These are phyloP conservation scores for Gavia stellata DNA, from an alignment of 2,113 vertebrate species.

Conservation along the genomic window DNA sequence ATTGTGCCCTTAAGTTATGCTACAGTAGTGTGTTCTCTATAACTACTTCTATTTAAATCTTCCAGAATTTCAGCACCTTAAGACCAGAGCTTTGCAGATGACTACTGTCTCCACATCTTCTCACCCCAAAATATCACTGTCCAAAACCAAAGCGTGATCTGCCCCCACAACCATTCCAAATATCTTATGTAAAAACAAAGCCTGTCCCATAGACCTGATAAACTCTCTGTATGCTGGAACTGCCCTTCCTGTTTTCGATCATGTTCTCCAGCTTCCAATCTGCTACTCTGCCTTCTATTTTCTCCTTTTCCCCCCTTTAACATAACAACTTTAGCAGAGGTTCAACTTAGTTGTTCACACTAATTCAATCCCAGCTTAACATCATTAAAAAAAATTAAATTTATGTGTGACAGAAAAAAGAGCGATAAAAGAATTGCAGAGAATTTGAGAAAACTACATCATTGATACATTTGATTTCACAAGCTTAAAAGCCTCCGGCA, in stretches of 20 bases:
- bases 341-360: background rate
- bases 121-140: background rate
- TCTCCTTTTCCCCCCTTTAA: background rate
- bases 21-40: background rate
- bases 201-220: background rate
- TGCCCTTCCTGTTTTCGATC: background rate
- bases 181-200: background rate
- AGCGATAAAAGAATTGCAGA: background rate
- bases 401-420: background rate
- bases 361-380: background rate
- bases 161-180: background rate
- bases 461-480: background rate
- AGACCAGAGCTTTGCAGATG: background rate
- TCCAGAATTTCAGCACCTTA: background rate
- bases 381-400: background rate
- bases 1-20: background rate
- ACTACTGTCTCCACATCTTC: background rate
- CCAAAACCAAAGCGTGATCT: background rate
- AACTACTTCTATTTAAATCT: background rate
- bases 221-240: background rate
- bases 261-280: fast-evolving
- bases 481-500: background rate
- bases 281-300: background rate
- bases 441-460: background rate
- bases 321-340: background rate